phyloP scores from a whole-genome alignment of 2,797 vertebrate species.

The Glossophaga mutica region DNA sequence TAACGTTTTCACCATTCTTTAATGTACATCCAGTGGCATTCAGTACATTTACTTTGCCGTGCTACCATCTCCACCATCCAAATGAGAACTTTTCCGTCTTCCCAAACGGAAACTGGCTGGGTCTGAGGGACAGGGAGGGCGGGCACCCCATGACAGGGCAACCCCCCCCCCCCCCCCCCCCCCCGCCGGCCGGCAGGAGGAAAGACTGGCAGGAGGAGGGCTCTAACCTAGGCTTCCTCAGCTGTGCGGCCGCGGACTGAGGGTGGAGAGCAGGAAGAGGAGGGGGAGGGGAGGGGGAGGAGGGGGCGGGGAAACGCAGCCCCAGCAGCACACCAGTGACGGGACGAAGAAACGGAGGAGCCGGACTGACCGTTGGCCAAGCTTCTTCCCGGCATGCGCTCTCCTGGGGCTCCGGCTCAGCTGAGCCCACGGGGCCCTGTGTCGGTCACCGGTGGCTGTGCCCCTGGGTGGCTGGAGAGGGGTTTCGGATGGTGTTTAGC shows the following conservation, averaged over 20 bases:
- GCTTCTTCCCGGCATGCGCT: neutral
- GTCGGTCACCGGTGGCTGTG: neutral
- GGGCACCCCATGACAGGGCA: slow-evolving; percentile 8
- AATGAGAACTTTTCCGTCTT: neutral
- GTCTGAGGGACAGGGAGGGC: slow-evolving; percentile 8
- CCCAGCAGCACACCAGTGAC: slow-evolving; percentile 1
- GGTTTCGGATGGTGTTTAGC: neutral
- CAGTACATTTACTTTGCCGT: neutral
- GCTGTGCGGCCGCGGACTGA: slow-evolving; percentile 60
- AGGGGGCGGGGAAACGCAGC: slow-evolving; percentile 62
- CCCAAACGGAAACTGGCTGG: neutral
- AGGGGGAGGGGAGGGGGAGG: neutral
- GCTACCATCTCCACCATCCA: neutral
- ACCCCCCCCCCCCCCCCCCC: too few species aligned
- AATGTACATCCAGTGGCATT: neutral
- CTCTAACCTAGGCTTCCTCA: slow-evolving; percentile 67
- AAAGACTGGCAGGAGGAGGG: slow-evolving; percentile 45
- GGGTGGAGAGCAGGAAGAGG: neutral
- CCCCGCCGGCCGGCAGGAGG: slow-evolving; percentile 29
- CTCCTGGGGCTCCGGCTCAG: neutral
- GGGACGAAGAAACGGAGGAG: neutral
- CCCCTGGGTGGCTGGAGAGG: neutral
- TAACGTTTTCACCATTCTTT: neutral
- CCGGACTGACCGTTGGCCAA: neutral
- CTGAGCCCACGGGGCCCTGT: neutral